A percentile compares a stretch with the other conserved stretches of the same genome.
Conservation (phyloP, 2,888 invertebrate genomes). For the Platynereis dumerilii region DNA sequence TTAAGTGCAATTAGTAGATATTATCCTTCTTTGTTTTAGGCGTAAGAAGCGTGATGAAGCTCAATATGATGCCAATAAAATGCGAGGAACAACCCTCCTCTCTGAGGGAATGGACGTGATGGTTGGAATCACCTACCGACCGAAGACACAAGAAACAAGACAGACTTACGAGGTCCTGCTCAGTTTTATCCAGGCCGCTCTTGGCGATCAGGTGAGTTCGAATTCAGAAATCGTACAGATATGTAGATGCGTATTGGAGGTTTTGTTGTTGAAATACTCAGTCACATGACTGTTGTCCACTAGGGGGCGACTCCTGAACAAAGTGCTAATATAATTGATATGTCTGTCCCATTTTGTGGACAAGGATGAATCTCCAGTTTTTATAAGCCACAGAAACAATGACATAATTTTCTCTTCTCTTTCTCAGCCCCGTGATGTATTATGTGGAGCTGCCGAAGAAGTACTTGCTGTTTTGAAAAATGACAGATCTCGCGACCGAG, state of each 20-base stretch:
- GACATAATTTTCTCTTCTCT: too few relatives aligned
- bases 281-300: too few relatives aligned
- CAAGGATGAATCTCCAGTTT: too few relatives aligned
- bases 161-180: conserved; percentile 96
- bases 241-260: too few relatives aligned
- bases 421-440: conserved; percentile 86
- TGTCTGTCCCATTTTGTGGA: too few relatives aligned
- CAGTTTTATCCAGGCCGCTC: conserved; percentile 94
- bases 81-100: conserved; percentile 77
- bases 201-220: conserved; percentile 82
- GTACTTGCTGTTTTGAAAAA: conserved; percentile 93
- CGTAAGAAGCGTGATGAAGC: conserved; percentile 76
- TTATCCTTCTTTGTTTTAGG: too few relatives aligned
- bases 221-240: too few relatives aligned
- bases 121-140: conserved; percentile 92
- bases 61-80: conserved; percentile 85
- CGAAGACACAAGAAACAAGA: conserved; percentile 95
- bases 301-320: too few relatives aligned
- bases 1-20: too few relatives aligned
- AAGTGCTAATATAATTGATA: too few relatives aligned
- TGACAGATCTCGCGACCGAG: conserved; percentile 90
- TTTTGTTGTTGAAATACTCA: too few relatives aligned
- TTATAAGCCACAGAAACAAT: too few relatives aligned
- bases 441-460: conserved; percentile 99
- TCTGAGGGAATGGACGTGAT: conserved; percentile 87